Base-by-base conservation (phyloP, 2,888 invertebrate species). In the Steinernema carpocapsae region DNA sequence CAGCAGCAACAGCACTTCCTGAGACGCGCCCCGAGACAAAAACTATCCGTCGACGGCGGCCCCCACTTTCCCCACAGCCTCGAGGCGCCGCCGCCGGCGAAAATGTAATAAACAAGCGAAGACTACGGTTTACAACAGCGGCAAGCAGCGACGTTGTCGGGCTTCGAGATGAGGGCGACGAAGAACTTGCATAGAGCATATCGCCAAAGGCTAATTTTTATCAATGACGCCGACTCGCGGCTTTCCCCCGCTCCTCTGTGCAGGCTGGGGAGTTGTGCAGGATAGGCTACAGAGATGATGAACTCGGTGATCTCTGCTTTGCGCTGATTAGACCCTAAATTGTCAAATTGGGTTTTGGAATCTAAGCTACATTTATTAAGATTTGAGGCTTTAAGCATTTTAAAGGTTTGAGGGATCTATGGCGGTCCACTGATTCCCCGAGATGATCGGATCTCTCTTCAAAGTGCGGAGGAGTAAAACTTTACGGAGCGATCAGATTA, bases 61-160 rank as follows among this genome's bases (percentile, higher is more conserved):
- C 37, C 37, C 32, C 64, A 64, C 37, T 64, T n/a, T 48, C 48
- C n/a, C 17, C 48, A 48, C 17, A 3, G 48, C 6, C 48, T 3
- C 19, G 17, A 3, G 48, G 48, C 7, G 19, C 7, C 64, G 24
- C 19, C 24, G 52, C 22, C 37, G 48, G 26, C 37, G 32, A 37
- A 37, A 64, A 64, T 64, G 64, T 64, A 64, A 64, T 64, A 64
- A 64, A 64, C 64, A 64, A 64, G 64, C 14, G 26, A 29, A 29
- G 64, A 64, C 64, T 64, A 64, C 64, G 64, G 64, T 64, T 64
- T 64, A 64, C 64, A 64, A 64, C 64, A 64, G 64, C 2, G 19
- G 22, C 64, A 10, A 26, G 24, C 32, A 1, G 24, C 64, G 32
- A 2, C 37, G n/a, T n/a, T n/a, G n/a, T n/a, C n/a, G n/a, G n/a